Conservation (phyloP, 1,140 invertebrate genomes). For the Bombyx mori region ASM3026992v2 NC_085131.1:10661001-10661500, state of each 20-base stretch:
- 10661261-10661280: constrained; percentile 9
- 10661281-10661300: too few relatives aligned
- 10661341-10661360: too few relatives aligned
- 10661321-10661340: too few relatives aligned
- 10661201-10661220: constrained; percentile 28
- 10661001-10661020: too few relatives aligned
- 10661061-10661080: too few relatives aligned
- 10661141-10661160: background rate
- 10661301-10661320: too few relatives aligned
- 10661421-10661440: constrained; percentile 30
- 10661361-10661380: too few relatives aligned
- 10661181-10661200: constrained; percentile 11
- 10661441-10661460: constrained; percentile 37
- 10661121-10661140: too few relatives aligned
- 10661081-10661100: too few relatives aligned
- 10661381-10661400: background rate
- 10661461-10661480: constrained; percentile 40
- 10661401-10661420: constrained; percentile 31
- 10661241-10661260: constrained; percentile 30
- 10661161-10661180: constrained; percentile 13
- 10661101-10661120: too few relatives aligned
- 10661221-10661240: constrained; percentile 22
- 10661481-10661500: constrained; percentile 20
- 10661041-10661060: too few relatives aligned
- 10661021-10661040: too few relatives aligned